Evolutionary conservation across 2,113 vertebrate genomes (phyloP), one percentile per base, ranked within the genome.

Genomic region (Triplophysa rosa): DNA sequence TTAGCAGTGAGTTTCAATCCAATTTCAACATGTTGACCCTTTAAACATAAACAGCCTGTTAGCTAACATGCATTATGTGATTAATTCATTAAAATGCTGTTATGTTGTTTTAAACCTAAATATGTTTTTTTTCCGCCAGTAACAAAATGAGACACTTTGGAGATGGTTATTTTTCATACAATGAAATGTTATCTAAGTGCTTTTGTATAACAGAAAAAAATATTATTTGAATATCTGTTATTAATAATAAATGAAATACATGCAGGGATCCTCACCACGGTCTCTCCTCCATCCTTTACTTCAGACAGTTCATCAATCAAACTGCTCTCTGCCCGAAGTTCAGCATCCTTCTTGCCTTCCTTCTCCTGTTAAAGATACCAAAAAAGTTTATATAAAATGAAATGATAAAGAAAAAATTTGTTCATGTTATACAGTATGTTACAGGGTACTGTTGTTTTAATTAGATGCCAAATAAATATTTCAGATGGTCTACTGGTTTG

Each of bases 11-110:
- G 86, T 54, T 68, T 87, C 9, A 89, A 24, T 0, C 84, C 75
- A n/a, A 88, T 84, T 80, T 90, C 89, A 78, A 92, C 66, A 0
- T 80, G 81, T 84, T 87, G 86, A 19, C 86, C 89, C 91, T 91
- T 73, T 14, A 77, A 21, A 64, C 12, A 71, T 47, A 65, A 16
- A 58, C 19, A 21, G 8, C 19, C 7, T n/a, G n/a, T 58, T 19
- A 2, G 54, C 54, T 58, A 58, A 16, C 0, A 17, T 19, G 7
- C 17, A 9, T 54, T 14, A 6, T 19, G 33, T 37, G 0, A 37
- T 7, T 37, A 37, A 37, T 37, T 37, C 6, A 37, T 7, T 4
- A 37, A 37, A 37, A 37, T 37, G 29, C 29, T 42, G 42, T 42
- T 0, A 11, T 42, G 42, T 45, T 4, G 42, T 45, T 45, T 45